Evolutionary conservation across 2,888 invertebrate species (phyloP).

Genomic region (Embidobia sp.): DNA sequence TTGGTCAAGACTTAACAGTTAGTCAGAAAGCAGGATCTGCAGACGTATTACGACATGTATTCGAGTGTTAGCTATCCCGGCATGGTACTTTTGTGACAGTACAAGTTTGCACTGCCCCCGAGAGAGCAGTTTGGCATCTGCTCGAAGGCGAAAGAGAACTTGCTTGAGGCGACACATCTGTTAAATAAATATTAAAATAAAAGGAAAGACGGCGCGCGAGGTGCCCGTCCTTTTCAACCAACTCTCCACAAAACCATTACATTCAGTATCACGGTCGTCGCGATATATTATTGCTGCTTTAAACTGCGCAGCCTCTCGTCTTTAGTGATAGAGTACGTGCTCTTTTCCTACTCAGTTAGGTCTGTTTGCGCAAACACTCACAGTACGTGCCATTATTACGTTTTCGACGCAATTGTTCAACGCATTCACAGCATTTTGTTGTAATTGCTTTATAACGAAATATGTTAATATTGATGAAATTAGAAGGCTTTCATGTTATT

Average conservation of each 20-base stretch:
- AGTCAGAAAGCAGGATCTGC: constrained; percentile 14
- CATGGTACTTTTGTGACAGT: constrained; percentile 76
- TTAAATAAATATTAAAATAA: constrained; percentile 74
- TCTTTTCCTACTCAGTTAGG: constrained; percentile 11
- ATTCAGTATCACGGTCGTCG: constrained; percentile 37
- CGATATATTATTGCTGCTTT: constrained; percentile 37
- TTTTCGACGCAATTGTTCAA: not conserved
- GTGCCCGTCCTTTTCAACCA: constrained; percentile 34
- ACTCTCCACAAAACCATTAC: constrained; percentile 31
- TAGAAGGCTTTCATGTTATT: too few species aligned
- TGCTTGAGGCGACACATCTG: constrained; percentile 54
- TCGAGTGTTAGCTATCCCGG: constrained; percentile 68
- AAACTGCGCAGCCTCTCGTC: constrained; percentile 16
- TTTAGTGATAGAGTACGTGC: constrained; percentile 19
- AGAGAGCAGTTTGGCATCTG: constrained; percentile 70
- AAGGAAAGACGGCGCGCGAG: constrained; percentile 50
- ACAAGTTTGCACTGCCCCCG: constrained; percentile 73
- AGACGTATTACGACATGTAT: constrained; percentile 58
- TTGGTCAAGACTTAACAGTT: constrained; percentile 34
- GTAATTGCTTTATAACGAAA: too few species aligned
- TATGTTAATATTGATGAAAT: too few species aligned
- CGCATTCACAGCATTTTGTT: too few species aligned
- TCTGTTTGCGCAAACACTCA: constrained; percentile 9
- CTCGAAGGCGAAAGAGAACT: constrained; percentile 42
- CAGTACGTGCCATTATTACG: not conserved